phyloP scores from a whole-genome alignment of 2,113 vertebrate genomes.

The Hippopotamus amphibius region DNA sequence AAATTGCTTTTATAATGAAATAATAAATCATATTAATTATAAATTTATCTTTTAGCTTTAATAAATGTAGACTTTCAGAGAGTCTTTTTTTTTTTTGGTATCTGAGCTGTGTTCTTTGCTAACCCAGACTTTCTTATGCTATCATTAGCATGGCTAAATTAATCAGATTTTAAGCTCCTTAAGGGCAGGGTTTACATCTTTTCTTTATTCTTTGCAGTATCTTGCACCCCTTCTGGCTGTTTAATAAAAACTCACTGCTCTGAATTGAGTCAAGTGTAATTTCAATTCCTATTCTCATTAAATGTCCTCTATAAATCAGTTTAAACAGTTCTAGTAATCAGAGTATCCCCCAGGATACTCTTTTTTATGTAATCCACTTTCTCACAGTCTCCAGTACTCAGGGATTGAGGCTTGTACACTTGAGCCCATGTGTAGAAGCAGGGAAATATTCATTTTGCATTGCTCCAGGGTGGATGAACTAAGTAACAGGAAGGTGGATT shows the following conservation, averaged over 20 bases:
- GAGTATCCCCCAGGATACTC: slow-evolving; percentile 40
- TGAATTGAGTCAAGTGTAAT: slow-evolving; percentile 66
- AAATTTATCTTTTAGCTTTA: slow-evolving; percentile 26
- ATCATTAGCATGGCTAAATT: slow-evolving; percentile 42
- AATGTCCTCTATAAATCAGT: slow-evolving; percentile 60
- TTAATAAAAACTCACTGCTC: slow-evolving; percentile 60
- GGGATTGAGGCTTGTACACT: neutral
- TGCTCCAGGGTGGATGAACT: neutral
- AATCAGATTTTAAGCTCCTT: slow-evolving; percentile 74
- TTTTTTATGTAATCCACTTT: neutral
- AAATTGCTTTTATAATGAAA: slow-evolving; percentile 55
- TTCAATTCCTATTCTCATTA: slow-evolving; percentile 69
- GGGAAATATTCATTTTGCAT: neutral
- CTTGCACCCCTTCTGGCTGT: slow-evolving; percentile 58
- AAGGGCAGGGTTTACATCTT: slow-evolving; percentile 68
- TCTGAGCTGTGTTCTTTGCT: neutral
- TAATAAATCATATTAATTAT: slow-evolving; percentile 53
- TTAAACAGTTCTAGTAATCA: slow-evolving; percentile 67
- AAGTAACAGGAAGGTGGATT: neutral
- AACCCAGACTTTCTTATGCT: neutral
- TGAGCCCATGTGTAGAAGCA: neutral
- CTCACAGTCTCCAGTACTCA: neutral
- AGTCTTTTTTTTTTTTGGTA: neutral
- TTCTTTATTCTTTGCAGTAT: slow-evolving; percentile 54
- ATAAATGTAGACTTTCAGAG: neutral